These are phyloP conservation scores for Allolobophora icterica DNA, from an alignment of 2,888 invertebrate species.

Conservation along the genomic window DNA sequence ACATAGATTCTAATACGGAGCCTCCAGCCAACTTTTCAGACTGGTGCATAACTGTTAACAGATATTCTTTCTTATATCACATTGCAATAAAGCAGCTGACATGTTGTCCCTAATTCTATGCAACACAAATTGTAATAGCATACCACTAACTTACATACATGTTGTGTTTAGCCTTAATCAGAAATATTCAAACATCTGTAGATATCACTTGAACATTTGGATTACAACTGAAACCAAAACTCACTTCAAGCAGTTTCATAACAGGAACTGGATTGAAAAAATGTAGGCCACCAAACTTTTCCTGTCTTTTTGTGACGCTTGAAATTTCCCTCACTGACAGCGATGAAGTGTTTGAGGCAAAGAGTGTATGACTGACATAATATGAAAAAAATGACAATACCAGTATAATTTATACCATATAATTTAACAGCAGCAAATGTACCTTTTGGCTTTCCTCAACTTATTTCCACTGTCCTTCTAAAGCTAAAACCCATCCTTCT, in stretches of 20 bases:
- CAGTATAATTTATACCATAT: not conserved
- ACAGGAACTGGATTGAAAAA: slow-evolving; percentile 90
- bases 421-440: not conserved
- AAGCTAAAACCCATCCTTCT: not conserved
- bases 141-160: not conserved
- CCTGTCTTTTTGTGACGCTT: slow-evolving; percentile 73
- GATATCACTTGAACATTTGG: not conserved
- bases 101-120: not conserved
- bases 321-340: slow-evolving; percentile 83
- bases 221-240: not conserved
- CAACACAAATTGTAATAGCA: not conserved
- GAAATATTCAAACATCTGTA: not conserved
- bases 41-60: no score
- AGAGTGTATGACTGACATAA: slow-evolving; percentile 75
- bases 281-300: slow-evolving; percentile 83
- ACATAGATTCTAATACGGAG: not conserved
- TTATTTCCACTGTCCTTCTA: not conserved
- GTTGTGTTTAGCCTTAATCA: not conserved
- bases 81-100: not conserved
- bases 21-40: no score
- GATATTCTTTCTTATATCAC: not conserved
- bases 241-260: slow-evolving; percentile 83
- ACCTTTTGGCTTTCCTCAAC: not conserved
- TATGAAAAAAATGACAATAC: not conserved
- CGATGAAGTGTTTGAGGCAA: slow-evolving; percentile 89